Base-by-base conservation (phyloP, 1,140 invertebrate species). In the Bombus superbus region DNA sequence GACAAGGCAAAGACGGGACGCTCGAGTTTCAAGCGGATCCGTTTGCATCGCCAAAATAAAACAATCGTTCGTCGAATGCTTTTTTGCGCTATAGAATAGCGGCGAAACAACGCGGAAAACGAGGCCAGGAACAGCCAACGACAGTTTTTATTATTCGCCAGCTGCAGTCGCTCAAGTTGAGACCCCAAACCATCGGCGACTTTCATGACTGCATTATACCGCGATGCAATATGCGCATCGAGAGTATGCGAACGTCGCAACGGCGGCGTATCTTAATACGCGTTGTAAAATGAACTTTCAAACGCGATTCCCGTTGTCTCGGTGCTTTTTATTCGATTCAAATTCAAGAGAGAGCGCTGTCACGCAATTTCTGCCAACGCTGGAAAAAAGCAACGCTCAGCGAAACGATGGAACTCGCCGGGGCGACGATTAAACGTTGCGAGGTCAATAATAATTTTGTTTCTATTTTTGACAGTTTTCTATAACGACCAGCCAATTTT, bases 121-220 rank as follows among this genome's bases (percentile, higher is more conserved):
- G 53, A 25, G 47, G 47, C 5, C 47, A 53, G 47, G 18, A 53
- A 53, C 47, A 53, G 47, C 0, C 25, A 28, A 11, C 22, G 35
- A 25, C 35, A 15, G 66, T 64, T 90, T 89, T 87, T 89, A 89
- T 84, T 82, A 87, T 89, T 90, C 84, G 84, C 83, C 87, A 89
- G 88, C 81, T 86, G 81, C 62, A 82, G 71, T 80, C 64, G 71
- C 40, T 59, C 59, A 82, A 86, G 75, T 83, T 66, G 53, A 75
- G 42, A 53, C 64, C 69, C 38, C 3, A 40, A 88, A 88, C 78
- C 72, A 76, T n/a, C 59, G 59, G 64, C 35, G 85, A 86, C 57
- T 89, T 86, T 90, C 88, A 86, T 78, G 88, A 86, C 80, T 59
- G 72, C 47, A 81, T 89, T 89, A 89, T 86, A 72, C 66, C 15